A percentile compares a stretch with the other conserved stretches of the same genome.
Evolutionary conservation across 2,113 vertebrate species (phyloP).

Genomic region (Cyanoliseus patagonus): DNA sequence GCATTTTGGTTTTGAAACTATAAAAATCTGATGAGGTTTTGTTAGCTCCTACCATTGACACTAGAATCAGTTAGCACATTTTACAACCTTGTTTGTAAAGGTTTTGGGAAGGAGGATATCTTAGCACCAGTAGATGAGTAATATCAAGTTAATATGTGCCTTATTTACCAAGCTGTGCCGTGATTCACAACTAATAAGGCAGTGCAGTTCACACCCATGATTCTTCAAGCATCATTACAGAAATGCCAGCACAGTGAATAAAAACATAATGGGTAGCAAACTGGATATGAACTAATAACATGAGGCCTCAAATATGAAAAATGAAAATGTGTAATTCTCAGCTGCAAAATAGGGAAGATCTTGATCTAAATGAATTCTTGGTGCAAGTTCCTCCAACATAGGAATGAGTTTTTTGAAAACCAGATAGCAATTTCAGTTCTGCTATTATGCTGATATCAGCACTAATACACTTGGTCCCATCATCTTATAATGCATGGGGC

Average conservation of each 20-base stretch:
- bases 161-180: constrained; percentile 12
- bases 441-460: neutral
- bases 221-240: neutral
- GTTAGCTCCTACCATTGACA: neutral
- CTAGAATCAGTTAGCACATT: neutral
- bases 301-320: neutral
- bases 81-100: constrained; percentile 20
- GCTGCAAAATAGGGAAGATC: neutral
- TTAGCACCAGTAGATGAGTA: constrained; percentile 22
- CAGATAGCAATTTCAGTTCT: neutral
- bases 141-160: neutral
- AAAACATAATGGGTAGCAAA: neutral
- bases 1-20: constrained; percentile 27
- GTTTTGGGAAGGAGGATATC: neutral
- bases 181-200: constrained; percentile 22
- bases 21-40: constrained; percentile 13
- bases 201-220: neutral
- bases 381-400: neutral
- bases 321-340: neutral
- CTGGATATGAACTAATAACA: neutral
- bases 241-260: constrained; percentile 1
- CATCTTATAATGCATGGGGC: neutral
- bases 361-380: neutral
- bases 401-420: neutral
- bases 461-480: neutral